phyloP scores from a whole-genome alignment of 1,140 invertebrate species.

The Lepidurus arcticus region DNA sequence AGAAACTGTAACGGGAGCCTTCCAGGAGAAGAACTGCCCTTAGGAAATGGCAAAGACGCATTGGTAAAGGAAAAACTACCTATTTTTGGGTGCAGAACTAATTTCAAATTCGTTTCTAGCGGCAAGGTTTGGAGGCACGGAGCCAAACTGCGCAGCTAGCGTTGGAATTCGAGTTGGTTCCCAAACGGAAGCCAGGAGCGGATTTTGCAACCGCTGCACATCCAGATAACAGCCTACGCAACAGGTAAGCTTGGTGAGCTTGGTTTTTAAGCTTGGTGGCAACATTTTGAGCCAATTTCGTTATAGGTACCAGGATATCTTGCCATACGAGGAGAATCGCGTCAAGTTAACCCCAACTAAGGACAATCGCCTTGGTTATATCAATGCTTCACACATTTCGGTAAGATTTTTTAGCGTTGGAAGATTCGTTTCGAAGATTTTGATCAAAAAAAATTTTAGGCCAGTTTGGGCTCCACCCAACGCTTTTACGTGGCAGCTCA shows the following conservation, averaged over 20 bases:
- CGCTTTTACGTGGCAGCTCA: constrained; percentile 79
- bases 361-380: constrained; percentile 76
- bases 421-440: constrained; percentile 24
- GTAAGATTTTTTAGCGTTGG: constrained; percentile 46
- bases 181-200: constrained; percentile 63
- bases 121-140: constrained; percentile 71
- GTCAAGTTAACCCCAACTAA: constrained; percentile 68
- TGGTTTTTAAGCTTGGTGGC: background rate
- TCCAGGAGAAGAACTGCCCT: background rate
- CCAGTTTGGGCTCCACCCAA: constrained; percentile 64
- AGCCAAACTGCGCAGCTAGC: constrained; percentile 72
- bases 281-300: background rate
- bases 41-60: background rate
- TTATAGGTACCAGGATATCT: constrained; percentile 59
- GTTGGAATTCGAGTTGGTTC: constrained; percentile 80
- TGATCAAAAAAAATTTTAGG: constrained; percentile 46
- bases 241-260: no score
- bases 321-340: constrained; percentile 83
- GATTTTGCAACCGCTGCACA: constrained; percentile 61
- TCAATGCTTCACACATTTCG: constrained; percentile 82
- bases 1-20: constrained; percentile 9
- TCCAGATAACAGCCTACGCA: constrained; percentile 56
- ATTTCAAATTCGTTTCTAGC: constrained; percentile 49
- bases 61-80: constrained; percentile 5
- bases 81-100: constrained; percentile 2